Evolutionary conservation across 92 coral and sea anemone species (phyloP).

Genomic region (Parazoanthus darwini): DNA sequence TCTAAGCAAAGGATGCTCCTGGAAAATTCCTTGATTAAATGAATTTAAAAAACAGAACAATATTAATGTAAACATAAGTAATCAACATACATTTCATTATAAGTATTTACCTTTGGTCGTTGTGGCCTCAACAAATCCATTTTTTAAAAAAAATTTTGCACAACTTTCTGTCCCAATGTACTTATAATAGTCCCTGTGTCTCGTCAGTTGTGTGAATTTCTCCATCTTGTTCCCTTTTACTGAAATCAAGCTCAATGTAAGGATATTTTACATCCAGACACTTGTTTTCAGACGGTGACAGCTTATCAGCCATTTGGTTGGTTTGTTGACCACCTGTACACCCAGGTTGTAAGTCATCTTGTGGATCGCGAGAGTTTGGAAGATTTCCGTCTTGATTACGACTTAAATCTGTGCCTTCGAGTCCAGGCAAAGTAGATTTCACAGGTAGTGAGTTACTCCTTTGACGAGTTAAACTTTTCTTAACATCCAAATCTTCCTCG

Average conservation of each 20-base stretch:
- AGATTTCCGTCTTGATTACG: background rate
- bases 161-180: background rate
- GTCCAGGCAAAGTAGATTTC: background rate
- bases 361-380: background rate
- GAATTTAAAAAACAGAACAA: no score
- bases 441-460: conserved; percentile 30
- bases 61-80: no score
- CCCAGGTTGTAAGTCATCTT: background rate
- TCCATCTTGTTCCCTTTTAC: conserved; percentile 6
- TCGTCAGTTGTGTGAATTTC: background rate
- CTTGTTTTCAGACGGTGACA: background rate
- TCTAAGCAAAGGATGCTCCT: no score
- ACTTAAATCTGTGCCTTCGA: background rate
- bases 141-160: background rate
- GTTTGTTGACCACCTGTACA: background rate
- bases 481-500: background rate
- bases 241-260: conserved; percentile 33
- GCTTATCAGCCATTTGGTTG: background rate
- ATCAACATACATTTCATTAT: no score
- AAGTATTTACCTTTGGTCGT: background rate
- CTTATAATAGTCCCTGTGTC: background rate
- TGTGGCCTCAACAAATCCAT: background rate
- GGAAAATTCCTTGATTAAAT: background rate
- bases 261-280: conserved; percentile 28
- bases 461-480: conserved; percentile 18